These are phyloP conservation scores for Cydia fagiglandana DNA, from an alignment of 1,140 invertebrate species.

Conservation along the genomic window DNA sequence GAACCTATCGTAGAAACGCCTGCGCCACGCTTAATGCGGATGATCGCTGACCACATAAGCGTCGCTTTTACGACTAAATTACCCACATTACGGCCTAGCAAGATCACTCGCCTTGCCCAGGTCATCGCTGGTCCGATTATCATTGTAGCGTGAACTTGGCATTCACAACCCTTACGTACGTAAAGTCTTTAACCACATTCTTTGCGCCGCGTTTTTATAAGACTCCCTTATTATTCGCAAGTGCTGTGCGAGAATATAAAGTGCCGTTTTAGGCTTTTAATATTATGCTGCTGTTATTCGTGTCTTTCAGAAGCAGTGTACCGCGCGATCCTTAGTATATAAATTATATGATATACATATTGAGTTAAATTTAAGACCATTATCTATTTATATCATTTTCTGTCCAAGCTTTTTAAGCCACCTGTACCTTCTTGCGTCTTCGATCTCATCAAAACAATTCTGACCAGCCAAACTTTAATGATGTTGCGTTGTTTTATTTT, in stretches of 20 bases:
- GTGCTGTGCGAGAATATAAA: not conserved
- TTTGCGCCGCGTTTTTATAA: slow-evolving; percentile 1
- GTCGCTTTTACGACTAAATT: slow-evolving; percentile 23
- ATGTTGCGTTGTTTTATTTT: too few relatives aligned
- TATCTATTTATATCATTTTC: too few relatives aligned
- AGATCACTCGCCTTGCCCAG: slow-evolving; percentile 11
- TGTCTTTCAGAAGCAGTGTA: too few relatives aligned
- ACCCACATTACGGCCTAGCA: not conserved
- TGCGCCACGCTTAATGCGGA: not conserved
- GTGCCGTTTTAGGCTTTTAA: not conserved
- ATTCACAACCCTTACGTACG: slow-evolving; percentile 21
- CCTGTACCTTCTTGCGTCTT: too few relatives aligned
- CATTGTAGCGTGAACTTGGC: slow-evolving; percentile 24
- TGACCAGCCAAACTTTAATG: too few relatives aligned
- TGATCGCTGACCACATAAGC: slow-evolving; percentile 13
- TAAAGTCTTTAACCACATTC: not conserved
- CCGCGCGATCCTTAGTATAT: too few relatives aligned
- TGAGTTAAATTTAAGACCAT: too few relatives aligned
- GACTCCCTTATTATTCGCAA: not conserved
- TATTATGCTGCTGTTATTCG: not conserved
- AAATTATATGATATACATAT: too few relatives aligned
- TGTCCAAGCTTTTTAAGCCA: too few relatives aligned
- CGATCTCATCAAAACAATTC: too few relatives aligned
- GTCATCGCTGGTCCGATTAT: not conserved
- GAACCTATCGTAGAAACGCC: too few relatives aligned